Evolutionary conservation across 2,888 invertebrate genomes (phyloP).

Genomic region (Xanthorhoe designata): DNA sequence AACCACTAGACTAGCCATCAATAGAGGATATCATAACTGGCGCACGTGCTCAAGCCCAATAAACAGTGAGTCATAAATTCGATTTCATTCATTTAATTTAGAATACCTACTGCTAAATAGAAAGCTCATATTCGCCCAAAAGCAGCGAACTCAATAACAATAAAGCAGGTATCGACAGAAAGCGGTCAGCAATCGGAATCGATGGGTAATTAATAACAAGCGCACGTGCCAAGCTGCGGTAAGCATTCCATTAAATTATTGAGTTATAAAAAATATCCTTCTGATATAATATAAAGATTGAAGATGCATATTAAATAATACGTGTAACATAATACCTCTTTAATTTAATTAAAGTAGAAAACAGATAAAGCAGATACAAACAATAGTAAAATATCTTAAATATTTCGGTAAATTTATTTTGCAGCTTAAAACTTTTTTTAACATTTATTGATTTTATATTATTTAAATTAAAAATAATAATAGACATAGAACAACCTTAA

Average conservation of each 20-base stretch:
- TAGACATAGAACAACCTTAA: too few species aligned
- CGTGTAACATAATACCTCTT: not conserved
- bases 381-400: too few species aligned
- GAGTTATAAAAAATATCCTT: conserved; percentile 26
- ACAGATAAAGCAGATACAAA: not conserved
- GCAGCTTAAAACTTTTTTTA: too few species aligned
- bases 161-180: conserved; percentile 35
- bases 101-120: conserved; percentile 1
- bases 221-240: conserved; percentile 63
- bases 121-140: conserved; percentile 17
- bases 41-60: not conserved
- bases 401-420: too few species aligned
- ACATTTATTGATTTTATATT: too few species aligned
- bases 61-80: conserved; percentile 49
- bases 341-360: not conserved
- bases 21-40: conserved; percentile 44
- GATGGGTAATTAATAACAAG: conserved; percentile 56
- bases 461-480: too few species aligned
- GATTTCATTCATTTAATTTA: conserved; percentile 6
- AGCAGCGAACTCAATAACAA: conserved; percentile 38
- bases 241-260: conserved; percentile 67
- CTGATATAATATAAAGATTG: not conserved
- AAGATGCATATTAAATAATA: not conserved
- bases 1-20: conserved; percentile 13
- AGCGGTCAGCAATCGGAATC: conserved; percentile 11